Conservation (phyloP, 2,888 invertebrate species). For the Bruchidius siliquastri region DNA sequence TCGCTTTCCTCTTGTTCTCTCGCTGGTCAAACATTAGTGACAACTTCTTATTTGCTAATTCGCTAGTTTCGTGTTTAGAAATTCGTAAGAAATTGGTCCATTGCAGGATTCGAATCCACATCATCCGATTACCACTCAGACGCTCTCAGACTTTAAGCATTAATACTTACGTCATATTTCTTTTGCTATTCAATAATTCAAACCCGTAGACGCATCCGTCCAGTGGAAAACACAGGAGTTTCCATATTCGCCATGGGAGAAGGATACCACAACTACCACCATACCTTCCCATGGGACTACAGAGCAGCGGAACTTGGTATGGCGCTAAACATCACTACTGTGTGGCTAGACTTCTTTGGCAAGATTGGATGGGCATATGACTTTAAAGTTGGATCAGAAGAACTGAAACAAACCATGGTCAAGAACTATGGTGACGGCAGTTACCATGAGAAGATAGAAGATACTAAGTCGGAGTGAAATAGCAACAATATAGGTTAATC, state of each 20-base stretch:
- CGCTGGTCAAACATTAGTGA: no score
- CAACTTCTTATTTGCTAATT: no score
- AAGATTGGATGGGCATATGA: slow-evolving; percentile 74
- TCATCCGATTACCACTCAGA: no score
- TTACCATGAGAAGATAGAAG: slow-evolving; percentile 11
- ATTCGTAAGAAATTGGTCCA: no score
- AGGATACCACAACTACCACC: slow-evolving; percentile 94
- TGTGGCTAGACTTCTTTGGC: slow-evolving; percentile 65
- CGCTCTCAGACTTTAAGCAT: no score
- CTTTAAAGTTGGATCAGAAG: slow-evolving; percentile 60
- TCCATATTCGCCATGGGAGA: slow-evolving; percentile 73
- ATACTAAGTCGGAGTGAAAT: slow-evolving; percentile 10
- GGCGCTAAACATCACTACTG: slow-evolving; percentile 64
- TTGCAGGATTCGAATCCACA: no score
- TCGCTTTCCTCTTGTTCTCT: no score
- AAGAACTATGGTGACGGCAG: slow-evolving; percentile 51
- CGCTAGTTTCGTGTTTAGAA: no score
- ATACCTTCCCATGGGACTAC: slow-evolving; percentile 93
- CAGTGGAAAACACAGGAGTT: slow-evolving; percentile 72
- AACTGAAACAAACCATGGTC: slow-evolving; percentile 51
- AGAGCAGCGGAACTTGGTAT: slow-evolving; percentile 77
- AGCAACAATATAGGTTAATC: background rate
- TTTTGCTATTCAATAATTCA: no score
- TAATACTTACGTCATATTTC: no score
- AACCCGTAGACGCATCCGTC: slow-evolving; percentile 64